Percentiles rank a stretch among this genome's conserved stretches.
phyloP scores from a whole-genome alignment of 64 coral and sea anemone genomes.

The Acropora yongei region DNA sequence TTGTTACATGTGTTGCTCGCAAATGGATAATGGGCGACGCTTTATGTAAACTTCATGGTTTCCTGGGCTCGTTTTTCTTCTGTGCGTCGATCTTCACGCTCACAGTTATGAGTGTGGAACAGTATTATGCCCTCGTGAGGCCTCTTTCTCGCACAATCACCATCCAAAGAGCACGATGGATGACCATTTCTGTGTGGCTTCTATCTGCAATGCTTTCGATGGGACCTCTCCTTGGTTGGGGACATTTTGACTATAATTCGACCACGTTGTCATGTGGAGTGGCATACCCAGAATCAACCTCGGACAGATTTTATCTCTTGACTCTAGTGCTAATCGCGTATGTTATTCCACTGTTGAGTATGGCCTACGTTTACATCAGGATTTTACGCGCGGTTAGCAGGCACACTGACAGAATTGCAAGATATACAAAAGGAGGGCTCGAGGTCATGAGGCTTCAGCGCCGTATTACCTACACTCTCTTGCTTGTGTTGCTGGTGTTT shows the following conservation, averaged over 20 bases:
- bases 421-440: constrained; percentile 67
- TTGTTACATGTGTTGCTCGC: constrained; percentile 79
- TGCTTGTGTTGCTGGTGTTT: constrained; percentile 84
- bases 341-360: constrained; percentile 75
- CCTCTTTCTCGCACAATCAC: constrained; percentile 85
- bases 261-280: constrained; percentile 84
- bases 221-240: constrained; percentile 76
- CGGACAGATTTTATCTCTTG: constrained; percentile 75
- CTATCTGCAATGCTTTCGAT: constrained; percentile 61
- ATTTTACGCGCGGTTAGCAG: constrained; percentile 82
- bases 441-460: constrained; percentile 88
- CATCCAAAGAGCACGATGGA: constrained; percentile 72
- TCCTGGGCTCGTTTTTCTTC: constrained; percentile 91
- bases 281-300: constrained; percentile 48
- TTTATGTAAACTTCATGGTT: constrained; percentile 88
- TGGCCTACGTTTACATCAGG: constrained; percentile 86
- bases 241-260: constrained; percentile 87
- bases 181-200: constrained; percentile 68
- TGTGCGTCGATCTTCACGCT: constrained; percentile 89
- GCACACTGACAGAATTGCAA: constrained; percentile 76
- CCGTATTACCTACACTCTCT: constrained; percentile 81
- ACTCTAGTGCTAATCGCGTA: constrained; percentile 73
- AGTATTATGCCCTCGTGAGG: constrained; percentile 82
- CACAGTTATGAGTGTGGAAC: constrained; percentile 92
- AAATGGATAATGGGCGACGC: constrained; percentile 73